A percentile compares a stretch with the other conserved stretches of the same genome.
Evolutionary conservation across 2,888 invertebrate species (phyloP).

Genomic region (Cantharis rustica): DNA sequence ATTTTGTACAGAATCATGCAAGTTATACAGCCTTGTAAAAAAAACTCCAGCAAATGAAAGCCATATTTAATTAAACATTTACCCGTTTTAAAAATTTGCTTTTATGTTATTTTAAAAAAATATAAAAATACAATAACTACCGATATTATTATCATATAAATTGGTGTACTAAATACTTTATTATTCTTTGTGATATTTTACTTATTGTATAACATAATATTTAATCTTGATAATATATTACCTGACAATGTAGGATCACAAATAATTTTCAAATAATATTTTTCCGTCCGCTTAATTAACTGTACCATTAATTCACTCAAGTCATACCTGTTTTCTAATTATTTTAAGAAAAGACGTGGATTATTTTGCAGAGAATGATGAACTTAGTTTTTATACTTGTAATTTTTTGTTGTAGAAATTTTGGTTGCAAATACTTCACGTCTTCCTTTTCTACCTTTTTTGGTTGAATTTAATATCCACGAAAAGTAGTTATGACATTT

Average conservation of each 20-base stretch:
- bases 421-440: neutral
- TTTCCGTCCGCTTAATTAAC: constrained; percentile 17
- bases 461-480: neutral
- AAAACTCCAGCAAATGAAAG: neutral
- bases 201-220: neutral
- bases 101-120: neutral
- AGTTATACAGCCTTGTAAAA: neutral
- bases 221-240: neutral
- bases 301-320: constrained; percentile 1
- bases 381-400: neutral
- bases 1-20: neutral
- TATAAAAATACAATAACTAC: neutral
- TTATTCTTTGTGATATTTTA: constrained; percentile 3
- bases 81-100: neutral
- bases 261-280: constrained; percentile 12
- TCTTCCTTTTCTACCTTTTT: neutral
- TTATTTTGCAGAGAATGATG: neutral
- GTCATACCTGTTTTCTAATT: neutral
- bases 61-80: neutral
- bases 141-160: neutral
- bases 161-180: constrained; percentile 1
- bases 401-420: neutral
- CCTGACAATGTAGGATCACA: neutral
- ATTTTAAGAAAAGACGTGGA: neutral
- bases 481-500: constrained; percentile 8